These are phyloP conservation scores for Morelia viridis DNA, from an alignment of 2,797 vertebrate genomes.

Conservation along the genomic window DNA sequence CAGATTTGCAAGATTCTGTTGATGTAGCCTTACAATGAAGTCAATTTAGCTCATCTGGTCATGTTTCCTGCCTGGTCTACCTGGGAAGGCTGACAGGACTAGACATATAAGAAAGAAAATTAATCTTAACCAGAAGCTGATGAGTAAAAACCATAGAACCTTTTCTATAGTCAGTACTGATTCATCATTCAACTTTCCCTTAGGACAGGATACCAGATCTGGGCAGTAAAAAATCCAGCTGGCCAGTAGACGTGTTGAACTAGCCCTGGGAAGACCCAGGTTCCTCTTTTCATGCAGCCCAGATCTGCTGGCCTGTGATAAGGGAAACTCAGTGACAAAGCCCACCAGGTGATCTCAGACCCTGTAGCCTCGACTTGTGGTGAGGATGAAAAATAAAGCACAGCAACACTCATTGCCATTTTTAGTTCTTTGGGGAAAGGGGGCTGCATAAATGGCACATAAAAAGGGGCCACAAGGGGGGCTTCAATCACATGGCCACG, in stretches of 20 bases:
- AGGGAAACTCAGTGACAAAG: neutral
- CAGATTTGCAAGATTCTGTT: no score
- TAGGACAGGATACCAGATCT: neutral
- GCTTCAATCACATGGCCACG: neutral
- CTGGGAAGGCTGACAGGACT: no score
- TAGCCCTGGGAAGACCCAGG: neutral
- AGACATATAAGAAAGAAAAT: no score
- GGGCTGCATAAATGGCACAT: neutral
- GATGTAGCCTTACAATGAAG: no score
- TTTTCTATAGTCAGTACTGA: neutral
- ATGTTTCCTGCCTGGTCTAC: no score
- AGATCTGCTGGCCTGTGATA: neutral
- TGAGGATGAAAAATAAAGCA: neutral
- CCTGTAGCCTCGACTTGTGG: neutral
- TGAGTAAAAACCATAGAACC: neutral
- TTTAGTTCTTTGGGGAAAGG: neutral
- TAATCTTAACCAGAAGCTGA: neutral
- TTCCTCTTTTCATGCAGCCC: neutral
- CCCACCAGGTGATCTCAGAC: neutral
- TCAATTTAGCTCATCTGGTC: no score
- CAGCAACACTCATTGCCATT: neutral
- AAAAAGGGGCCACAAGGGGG: neutral
- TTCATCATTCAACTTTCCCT: neutral
- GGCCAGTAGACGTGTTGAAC: neutral
- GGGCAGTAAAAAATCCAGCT: neutral